These are phyloP conservation scores for Ovis aries DNA, from an alignment of 2,113 vertebrate genomes.

Conservation along the genomic window ARS-UI_Ramb_v3.0 NC_056071.1:31476001-31476500, in stretches of 20 bases:
- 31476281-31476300: not conserved
- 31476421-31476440: not conserved
- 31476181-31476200: not conserved
- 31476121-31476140: not conserved
- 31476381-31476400: not conserved
- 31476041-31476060: not conserved
- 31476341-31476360: not conserved
- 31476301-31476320: not conserved
- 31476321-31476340: not conserved
- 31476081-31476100: not conserved
- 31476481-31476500: not conserved
- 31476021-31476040: not conserved
- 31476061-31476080: not conserved
- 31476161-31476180: not conserved
- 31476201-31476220: not conserved
- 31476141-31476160: not conserved
- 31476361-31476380: not conserved
- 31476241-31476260: not conserved
- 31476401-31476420: not conserved
- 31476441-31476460: not conserved
- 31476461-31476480: not conserved
- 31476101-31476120: not conserved
- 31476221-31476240: not conserved
- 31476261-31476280: not conserved
- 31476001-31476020: not conserved